phyloP scores from a whole-genome alignment of 1,140 invertebrate genomes.

The Zophobas morio region DNA sequence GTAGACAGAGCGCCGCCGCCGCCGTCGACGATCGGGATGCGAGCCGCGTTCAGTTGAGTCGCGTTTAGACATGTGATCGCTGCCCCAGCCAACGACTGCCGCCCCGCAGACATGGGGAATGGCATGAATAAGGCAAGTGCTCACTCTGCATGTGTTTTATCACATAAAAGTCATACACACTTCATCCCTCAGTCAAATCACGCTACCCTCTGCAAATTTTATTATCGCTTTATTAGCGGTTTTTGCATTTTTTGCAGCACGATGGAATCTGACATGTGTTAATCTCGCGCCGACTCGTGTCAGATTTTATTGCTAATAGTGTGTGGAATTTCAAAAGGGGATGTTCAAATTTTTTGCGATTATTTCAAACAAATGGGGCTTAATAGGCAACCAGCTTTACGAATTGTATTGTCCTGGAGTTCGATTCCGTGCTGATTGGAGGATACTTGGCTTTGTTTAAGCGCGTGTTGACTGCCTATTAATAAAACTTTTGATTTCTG shows the following conservation, averaged over 20 bases:
- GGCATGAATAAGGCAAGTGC: slow-evolving; percentile 55
- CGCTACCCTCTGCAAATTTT: slow-evolving; percentile 4
- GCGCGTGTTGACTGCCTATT: no score
- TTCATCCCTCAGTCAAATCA: slow-evolving; percentile 2
- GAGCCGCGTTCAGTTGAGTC: slow-evolving; percentile 42
- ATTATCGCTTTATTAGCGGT: not conserved
- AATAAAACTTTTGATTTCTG: no score
- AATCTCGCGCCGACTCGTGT: no score
- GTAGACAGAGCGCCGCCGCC: slow-evolving; percentile 55
- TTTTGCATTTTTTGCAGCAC: not conserved
- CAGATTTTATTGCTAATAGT: no score
- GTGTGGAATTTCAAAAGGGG: no score
- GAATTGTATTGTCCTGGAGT: no score
- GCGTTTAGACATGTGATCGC: slow-evolving; percentile 52
- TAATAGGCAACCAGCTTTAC: no score
- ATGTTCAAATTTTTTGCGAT: no score
- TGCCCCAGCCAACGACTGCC: slow-evolving; percentile 27
- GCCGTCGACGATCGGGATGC: slow-evolving; percentile 28
- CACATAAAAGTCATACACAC: slow-evolving; percentile 27
- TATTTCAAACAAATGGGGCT: no score
- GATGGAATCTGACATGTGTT: not conserved
- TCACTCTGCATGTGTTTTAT: slow-evolving; percentile 48
- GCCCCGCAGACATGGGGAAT: slow-evolving; percentile 51
- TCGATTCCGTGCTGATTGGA: no score
- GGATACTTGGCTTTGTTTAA: no score